Percentiles rank a stretch among this genome's conserved stretches.
phyloP scores from a whole-genome alignment of 2,888 invertebrate species.

The Ochropleura plecta region DNA sequence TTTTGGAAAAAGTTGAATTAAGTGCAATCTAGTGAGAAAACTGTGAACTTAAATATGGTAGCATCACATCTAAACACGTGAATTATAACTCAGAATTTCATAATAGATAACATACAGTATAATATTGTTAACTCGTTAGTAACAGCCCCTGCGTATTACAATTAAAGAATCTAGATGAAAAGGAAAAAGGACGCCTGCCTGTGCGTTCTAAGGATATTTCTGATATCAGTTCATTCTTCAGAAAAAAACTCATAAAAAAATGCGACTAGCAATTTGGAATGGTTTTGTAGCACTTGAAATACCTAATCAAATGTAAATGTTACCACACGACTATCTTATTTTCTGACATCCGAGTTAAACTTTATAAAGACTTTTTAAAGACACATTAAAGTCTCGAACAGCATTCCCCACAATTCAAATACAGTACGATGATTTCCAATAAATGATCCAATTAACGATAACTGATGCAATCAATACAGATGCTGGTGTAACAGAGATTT shows the following conservation, averaged over 20 bases:
- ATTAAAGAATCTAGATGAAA: background rate
- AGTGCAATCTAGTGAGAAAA: constrained; percentile 7
- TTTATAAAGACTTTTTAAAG: background rate
- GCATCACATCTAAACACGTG: background rate
- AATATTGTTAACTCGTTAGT: background rate
- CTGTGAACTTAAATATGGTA: background rate
- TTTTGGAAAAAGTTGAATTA: background rate
- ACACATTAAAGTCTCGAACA: background rate
- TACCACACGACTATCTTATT: background rate
- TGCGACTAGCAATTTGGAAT: too few relatives aligned
- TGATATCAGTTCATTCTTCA: background rate
- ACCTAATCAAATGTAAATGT: background rate
- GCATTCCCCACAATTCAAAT: background rate
- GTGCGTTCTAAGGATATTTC: background rate
- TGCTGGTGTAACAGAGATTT: background rate
- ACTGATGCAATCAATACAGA: background rate
- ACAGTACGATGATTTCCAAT: background rate
- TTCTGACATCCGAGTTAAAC: background rate
- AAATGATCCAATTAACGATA: background rate
- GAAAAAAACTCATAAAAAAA: background rate
- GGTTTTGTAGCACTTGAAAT: background rate
- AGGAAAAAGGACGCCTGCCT: background rate
- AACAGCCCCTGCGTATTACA: background rate
- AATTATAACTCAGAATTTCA: background rate
- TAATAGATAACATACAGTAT: background rate